Conservation (phyloP, 1,140 invertebrate genomes). For the Zaprionus ornatus region DNA sequence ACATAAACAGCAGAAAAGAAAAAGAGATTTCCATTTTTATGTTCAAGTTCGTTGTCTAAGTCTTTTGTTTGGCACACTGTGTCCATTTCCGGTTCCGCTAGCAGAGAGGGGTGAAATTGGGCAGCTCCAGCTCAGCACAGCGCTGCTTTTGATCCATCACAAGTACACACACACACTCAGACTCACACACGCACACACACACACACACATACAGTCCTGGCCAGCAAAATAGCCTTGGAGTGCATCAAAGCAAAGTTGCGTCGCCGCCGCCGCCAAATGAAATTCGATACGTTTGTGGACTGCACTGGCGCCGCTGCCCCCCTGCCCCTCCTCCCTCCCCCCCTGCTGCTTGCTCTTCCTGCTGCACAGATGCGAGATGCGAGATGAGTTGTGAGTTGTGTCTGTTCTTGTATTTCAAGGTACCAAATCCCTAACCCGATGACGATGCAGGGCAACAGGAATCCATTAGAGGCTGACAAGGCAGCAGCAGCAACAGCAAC, state of each 20-base stretch:
- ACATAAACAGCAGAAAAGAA: not conserved
- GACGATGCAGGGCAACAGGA: constrained; percentile 38
- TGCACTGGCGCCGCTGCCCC: constrained; percentile 58
- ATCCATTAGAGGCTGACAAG: constrained; percentile 75
- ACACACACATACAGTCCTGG: not conserved
- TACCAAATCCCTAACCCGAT: constrained; percentile 27
- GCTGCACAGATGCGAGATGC: constrained; percentile 7
- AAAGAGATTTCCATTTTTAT: constrained; percentile 1
- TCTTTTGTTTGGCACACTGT: constrained; percentile 38
- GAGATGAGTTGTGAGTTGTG: constrained; percentile 20
- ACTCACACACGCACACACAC: not conserved
- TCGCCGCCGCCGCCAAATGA: constrained; percentile 57
- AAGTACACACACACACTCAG: not conserved
- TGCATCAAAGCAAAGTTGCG: constrained; percentile 61
- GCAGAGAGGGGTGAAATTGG: constrained; percentile 13
- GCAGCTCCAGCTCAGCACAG: constrained; percentile 17
- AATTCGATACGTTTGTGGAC: constrained; percentile 66
- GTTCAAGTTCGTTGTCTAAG: constrained; percentile 49
- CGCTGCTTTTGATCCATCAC: constrained; percentile 31
- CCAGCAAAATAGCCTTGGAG: constrained; percentile 26
- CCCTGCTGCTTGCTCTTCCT: not conserved
- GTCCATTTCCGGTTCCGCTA: constrained; percentile 71
- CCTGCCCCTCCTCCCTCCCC: not conserved
- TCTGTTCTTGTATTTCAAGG: constrained; percentile 54
- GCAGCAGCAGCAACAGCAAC: constrained; percentile 16